Evolutionary conservation across 2,797 vertebrate genomes (phyloP).

Genomic region (Simalia tracyae): DNA sequence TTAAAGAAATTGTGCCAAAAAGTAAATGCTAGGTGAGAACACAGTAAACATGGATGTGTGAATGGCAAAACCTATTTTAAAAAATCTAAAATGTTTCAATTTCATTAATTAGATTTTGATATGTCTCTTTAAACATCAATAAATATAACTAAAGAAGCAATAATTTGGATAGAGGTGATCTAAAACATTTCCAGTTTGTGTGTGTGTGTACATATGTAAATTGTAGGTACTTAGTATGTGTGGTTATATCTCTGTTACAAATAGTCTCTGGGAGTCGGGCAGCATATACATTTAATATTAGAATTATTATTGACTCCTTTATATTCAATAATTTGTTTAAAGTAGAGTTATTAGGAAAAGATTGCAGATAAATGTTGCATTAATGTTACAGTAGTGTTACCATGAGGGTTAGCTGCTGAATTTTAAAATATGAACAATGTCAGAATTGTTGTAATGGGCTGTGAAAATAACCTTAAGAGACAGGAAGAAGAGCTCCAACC

Average conservation of each 20-base stretch:
- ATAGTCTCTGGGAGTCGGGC: neutral
- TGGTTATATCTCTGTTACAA: neutral
- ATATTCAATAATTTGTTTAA: neutral
- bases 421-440: neutral
- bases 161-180: slow-evolving; percentile 53
- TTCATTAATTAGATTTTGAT: neutral
- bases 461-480: neutral
- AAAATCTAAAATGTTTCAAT: neutral
- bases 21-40: neutral
- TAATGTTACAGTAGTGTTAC: neutral
- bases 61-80: neutral
- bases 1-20: neutral
- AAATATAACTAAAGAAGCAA: slow-evolving; percentile 22
- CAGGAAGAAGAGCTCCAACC: neutral
- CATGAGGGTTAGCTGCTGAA: neutral
- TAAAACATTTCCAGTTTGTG: slow-evolving; percentile 22
- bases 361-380: neutral
- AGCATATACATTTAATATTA: neutral
- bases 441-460: neutral
- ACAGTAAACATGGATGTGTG: neutral
- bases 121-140: neutral
- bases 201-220: neutral
- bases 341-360: neutral
- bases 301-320: neutral
- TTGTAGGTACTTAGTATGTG: neutral